Base-by-base conservation (phyloP, 2,888 invertebrate genomes). In the Acronicta aceris region DNA sequence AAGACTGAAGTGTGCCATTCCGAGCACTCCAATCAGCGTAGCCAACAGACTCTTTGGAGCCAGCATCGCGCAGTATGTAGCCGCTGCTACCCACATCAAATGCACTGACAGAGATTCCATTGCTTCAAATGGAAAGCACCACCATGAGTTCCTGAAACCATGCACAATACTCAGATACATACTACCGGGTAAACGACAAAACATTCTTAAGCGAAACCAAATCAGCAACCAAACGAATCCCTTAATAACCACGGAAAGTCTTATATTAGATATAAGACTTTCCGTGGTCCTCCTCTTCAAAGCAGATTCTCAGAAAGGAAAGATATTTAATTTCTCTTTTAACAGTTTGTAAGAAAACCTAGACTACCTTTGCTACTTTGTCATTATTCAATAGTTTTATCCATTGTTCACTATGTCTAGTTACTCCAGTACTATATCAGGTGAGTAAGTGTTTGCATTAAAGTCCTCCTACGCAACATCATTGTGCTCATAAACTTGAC, bases 41-140 rank as follows among this genome's bases (percentile, higher is more conserved):
- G 98, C 98, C 59, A 98, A 92, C 72, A 98, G 93, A 81, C 96
- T 97, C 85, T 97, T 97, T 0, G 98, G 98, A 1, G 98, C 97
- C 77, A 98, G 90, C 87, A 97, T 95, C 13, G 97, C 97, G 81
- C 98, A 98, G 87, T 98, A 98, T 0, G 98, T 98, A 7, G 98
- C 97, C 0, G 98, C 98, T 40, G 98, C 97, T 15, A 98, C 98
- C 97, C 98, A 98, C 97, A 98, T 97, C 72, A 98, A 91, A 82
- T 98, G 98, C 25, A 97, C 97, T 0, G 98, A 97, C 15, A 98
- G 90, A 0, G 98, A 97, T 89, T 98, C 98, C 96, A 98, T 96
- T 0, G 97, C 97, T 90, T 98, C 98, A 80, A 98, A 98, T 0
- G 98, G 98, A 78, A 98, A 97, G 83, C 97, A 97, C 97, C 97